Percentiles rank a stretch among this genome's conserved stretches.
Conservation (phyloP, 2,113 vertebrate species). For the Brachionichthys hirsutus region DNA sequence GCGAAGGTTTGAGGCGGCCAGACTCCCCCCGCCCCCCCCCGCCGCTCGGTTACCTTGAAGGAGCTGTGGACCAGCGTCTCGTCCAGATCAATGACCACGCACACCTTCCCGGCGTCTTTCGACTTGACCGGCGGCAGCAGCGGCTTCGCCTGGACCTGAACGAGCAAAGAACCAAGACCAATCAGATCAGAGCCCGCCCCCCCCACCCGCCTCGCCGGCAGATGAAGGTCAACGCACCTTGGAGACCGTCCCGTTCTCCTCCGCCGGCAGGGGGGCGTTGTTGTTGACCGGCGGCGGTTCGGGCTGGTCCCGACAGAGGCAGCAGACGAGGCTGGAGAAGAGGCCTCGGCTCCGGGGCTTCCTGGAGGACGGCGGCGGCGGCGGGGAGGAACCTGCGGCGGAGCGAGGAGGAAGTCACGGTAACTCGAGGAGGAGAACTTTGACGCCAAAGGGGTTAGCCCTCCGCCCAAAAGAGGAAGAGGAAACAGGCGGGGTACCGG, state of each 20-base stretch:
- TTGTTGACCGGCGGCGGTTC: constrained; percentile 83
- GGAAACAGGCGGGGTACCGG: constrained; percentile 69
- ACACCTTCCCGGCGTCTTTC: constrained; percentile 81
- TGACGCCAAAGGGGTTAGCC: too few species aligned
- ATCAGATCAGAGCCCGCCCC: too few species aligned
- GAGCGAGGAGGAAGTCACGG: background rate
- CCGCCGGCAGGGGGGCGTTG: constrained; percentile 86
- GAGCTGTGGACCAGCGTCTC: constrained; percentile 84
- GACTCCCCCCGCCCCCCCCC: too few species aligned
- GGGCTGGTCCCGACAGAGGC: constrained; percentile 83
- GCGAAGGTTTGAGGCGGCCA: too few species aligned
- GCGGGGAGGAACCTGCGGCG: constrained; percentile 76
- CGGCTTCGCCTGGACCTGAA: constrained; percentile 76
- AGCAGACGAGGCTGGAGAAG: constrained; percentile 87
- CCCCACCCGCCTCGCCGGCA: too few species aligned
- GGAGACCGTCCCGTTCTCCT: constrained; percentile 85
- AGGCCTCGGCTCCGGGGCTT: constrained; percentile 85
- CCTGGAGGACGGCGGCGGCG: constrained; percentile 76
- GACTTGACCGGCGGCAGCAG: constrained; percentile 79
- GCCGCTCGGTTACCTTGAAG: constrained; percentile 72
- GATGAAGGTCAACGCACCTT: constrained; percentile 75
- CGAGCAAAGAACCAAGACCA: background rate
- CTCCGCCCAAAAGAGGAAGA: constrained; percentile 67
- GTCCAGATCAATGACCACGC: constrained; percentile 82
- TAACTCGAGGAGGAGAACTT: too few species aligned